Percentiles rank a stretch among this genome's conserved stretches.
Evolutionary conservation across 2,888 invertebrate genomes (phyloP).

Genomic region (Liposcelis brunnea): DNA sequence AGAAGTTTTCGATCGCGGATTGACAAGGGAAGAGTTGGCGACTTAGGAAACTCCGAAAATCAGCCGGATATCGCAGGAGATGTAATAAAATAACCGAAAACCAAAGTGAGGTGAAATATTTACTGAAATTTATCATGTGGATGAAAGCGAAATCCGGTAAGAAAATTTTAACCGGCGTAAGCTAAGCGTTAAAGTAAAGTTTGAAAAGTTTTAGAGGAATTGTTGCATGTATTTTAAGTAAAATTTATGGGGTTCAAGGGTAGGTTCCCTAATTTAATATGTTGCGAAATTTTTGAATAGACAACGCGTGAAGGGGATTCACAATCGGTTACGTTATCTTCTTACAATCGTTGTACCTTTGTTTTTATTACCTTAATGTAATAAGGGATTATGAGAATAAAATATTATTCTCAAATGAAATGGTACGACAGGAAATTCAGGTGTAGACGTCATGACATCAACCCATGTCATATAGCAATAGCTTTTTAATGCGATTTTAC

Average conservation of each 20-base stretch:
- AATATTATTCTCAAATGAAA: constrained; percentile 9
- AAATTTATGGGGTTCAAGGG: constrained; percentile 8
- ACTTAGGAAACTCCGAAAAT: not conserved
- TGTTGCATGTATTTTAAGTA: constrained; percentile 9
- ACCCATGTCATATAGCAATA: too few relatives aligned
- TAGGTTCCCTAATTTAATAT: constrained; percentile 7
- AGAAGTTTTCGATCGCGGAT: not conserved
- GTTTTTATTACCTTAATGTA: not conserved
- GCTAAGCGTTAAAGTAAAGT: too few relatives aligned
- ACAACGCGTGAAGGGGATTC: not conserved
- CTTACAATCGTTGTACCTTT: not conserved
- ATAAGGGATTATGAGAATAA: constrained; percentile 2
- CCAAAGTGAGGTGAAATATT: constrained; percentile 1
- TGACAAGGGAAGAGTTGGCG: not conserved
- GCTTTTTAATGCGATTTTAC: too few relatives aligned
- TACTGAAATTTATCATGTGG: constrained; percentile 1
- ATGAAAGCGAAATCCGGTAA: too few relatives aligned
- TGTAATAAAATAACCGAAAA: constrained; percentile 1
- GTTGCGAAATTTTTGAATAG: not conserved
- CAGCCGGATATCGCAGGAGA: not conserved
- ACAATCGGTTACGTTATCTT: not conserved
- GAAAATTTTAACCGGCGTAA: too few relatives aligned
- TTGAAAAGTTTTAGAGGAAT: not conserved
- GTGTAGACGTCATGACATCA: too few relatives aligned
- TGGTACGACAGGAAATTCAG: too few relatives aligned